phyloP scores from a whole-genome alignment of 2,888 invertebrate species.

The Catocala nupta region DNA sequence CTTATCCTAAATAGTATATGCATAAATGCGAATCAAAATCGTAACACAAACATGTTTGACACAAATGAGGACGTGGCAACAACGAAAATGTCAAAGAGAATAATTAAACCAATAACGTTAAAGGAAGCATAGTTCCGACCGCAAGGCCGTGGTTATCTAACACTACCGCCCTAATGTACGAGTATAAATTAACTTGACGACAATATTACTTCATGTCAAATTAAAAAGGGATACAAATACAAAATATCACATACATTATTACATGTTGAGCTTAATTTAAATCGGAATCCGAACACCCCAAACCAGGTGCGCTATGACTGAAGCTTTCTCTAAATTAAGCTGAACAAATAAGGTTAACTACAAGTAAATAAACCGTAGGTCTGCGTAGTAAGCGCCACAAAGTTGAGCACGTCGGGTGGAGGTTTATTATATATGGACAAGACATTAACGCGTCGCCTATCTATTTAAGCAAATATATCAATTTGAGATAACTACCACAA shows the following conservation, averaged over 20 bases:
- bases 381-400: slow-evolving; percentile 55
- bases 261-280: slow-evolving; percentile 87
- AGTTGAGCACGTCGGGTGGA: slow-evolving; percentile 54
- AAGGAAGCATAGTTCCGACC: slow-evolving; percentile 81
- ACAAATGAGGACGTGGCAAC: slow-evolving; percentile 70
- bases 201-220: slow-evolving; percentile 73
- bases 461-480: slow-evolving; percentile 78
- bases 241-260: slow-evolving; percentile 88
- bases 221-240: slow-evolving; percentile 80
- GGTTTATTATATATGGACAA: slow-evolving; percentile 55
- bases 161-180: slow-evolving; percentile 61
- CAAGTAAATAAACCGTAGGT: slow-evolving; percentile 54
- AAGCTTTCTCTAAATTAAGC: slow-evolving; percentile 82
- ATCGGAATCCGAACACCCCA: slow-evolving; percentile 67
- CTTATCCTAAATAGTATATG: slow-evolving; percentile 76
- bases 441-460: slow-evolving; percentile 68
- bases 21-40: slow-evolving; percentile 78
- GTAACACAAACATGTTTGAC: slow-evolving; percentile 64
- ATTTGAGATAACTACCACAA: slow-evolving; percentile 87
- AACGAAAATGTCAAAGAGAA: slow-evolving; percentile 79
- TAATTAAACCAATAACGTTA: slow-evolving; percentile 73
- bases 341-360: slow-evolving; percentile 78
- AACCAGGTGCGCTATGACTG: slow-evolving; percentile 52
- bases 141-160: slow-evolving; percentile 63
- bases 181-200: slow-evolving; percentile 74